A percentile compares a stretch with the other conserved stretches of the same genome.
These are phyloP conservation scores for Scolanthus callimorphus DNA, from an alignment of 92 coral and sea anemone species.

Conservation along the genomic window DNA sequence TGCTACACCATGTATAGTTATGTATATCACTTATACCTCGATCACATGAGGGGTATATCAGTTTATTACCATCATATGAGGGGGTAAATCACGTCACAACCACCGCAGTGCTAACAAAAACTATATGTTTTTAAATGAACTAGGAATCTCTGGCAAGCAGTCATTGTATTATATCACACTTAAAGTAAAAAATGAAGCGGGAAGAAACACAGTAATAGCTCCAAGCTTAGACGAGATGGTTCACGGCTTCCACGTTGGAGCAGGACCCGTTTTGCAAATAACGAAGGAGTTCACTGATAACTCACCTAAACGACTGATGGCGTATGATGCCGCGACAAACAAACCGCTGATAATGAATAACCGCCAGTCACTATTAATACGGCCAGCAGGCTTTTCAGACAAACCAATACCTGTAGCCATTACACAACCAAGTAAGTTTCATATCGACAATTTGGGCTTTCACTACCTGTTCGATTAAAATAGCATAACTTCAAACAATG, in stretches of 20 bases:
- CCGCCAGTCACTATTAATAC: slow-evolving; percentile 54
- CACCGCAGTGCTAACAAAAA: no score
- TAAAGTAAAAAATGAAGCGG: slow-evolving; percentile 84
- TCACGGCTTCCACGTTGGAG: slow-evolving; percentile 81
- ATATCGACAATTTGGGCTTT: no score
- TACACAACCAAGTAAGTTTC: slow-evolving; percentile 63
- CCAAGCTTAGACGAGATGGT: slow-evolving; percentile 70
- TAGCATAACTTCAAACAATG: no score
- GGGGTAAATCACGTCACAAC: no score
- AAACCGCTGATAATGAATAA: slow-evolving; percentile 76
- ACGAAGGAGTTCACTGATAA: slow-evolving; percentile 74
- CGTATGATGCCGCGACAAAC: slow-evolving; percentile 64
- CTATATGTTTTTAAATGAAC: no score
- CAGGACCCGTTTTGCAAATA: slow-evolving; percentile 84
- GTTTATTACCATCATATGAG: no score
- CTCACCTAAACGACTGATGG: slow-evolving; percentile 64
- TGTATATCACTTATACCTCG: no score
- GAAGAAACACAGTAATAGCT: slow-evolving; percentile 77
- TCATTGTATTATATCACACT: slow-evolving; percentile 79
- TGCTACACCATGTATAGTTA: no score
- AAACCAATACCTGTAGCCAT: slow-evolving; percentile 49
- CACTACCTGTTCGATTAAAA: no score
- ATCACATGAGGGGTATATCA: no score
- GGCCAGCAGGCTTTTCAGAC: slow-evolving; percentile 50
- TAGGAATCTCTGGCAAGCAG: slow-evolving; percentile 34